Base-by-base conservation (phyloP, 2,797 vertebrate genomes). In the Telmatherina bonti region DNA sequence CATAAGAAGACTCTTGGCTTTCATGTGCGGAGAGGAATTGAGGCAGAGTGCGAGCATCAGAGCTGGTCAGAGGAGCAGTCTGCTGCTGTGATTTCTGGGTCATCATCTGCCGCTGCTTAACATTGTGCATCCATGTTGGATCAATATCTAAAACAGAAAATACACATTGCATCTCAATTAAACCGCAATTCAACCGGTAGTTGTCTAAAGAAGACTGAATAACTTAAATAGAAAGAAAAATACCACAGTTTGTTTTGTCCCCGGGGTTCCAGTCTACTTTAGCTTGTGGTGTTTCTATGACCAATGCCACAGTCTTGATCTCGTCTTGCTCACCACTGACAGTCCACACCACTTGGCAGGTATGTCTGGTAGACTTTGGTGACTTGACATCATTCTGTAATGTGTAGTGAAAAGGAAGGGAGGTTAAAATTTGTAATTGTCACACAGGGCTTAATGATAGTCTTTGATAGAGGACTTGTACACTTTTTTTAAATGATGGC, bases 341-440 rank as follows among this genome's bases (percentile, higher is more conserved):
- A 77, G 90, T 94, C 97, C 96, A 98, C 31, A 71, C 91, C 86
- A 99, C 84, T 2, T 67, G 43, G 70, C 95, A 95, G 85, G 94
- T 85, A 67, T 99, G 95, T 85, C 89, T 96, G 3, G 96, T 97
- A 51, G 64, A 92, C 89, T 95, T 99, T 20, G 97, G 97, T 76
- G 95, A 92, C 91, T 92, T 96, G 26, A 99, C 98, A 35, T 97
- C 95, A 76, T 80, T 96, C 98, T 99, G 85, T 35, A 56, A 31
- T 0, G 8, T 73, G 7, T 58, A 43, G 22, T 45, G 24, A 57
- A 58, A 85, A 56, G 31, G 22, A 13, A 56, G 45, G 11, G 4
- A 38, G 5, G 4, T 59, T 8, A 24, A 63, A 63, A 2, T 5
- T 41, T 26, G 8, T 10, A 30, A 9, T 2, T 33, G 29, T 22